A percentile compares a stretch with the other conserved stretches of the same genome.
Conservation (phyloP, 2,797 vertebrate species). For the Leptatherina wallacei region DNA sequence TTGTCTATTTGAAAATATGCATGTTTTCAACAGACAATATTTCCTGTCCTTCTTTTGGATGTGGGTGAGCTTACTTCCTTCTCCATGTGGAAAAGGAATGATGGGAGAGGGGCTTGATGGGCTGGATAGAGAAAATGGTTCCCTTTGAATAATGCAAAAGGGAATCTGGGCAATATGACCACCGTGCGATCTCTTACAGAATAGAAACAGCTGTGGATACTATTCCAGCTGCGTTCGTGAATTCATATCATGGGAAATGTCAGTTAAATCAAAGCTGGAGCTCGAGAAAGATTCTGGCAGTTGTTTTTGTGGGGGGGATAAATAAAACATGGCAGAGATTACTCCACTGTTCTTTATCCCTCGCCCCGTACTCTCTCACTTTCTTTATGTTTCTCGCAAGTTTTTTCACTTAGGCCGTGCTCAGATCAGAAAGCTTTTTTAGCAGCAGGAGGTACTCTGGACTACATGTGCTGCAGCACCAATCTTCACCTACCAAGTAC, state of each 20-base stretch:
- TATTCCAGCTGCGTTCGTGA: conserved; percentile 40
- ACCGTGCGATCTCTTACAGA: conserved; percentile 53
- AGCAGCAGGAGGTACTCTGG: conserved; percentile 25
- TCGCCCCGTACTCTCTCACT: conserved; percentile 1
- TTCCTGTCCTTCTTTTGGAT: conserved; percentile 4
- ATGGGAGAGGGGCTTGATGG: conserved; percentile 32
- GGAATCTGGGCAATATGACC: conserved; percentile 64
- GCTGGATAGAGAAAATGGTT: conserved; percentile 55
- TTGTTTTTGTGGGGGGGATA: conserved; percentile 53
- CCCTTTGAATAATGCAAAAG: conserved; percentile 75
- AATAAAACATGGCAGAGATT: conserved; percentile 78
- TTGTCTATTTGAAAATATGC: conserved; percentile 1
- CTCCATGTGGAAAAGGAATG: conserved; percentile 31
- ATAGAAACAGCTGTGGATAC: conserved; percentile 56
- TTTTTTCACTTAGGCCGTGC: conserved; percentile 20
- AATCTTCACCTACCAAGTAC: neutral
- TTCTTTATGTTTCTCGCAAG: conserved; percentile 11
- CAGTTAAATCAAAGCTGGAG: conserved; percentile 72
- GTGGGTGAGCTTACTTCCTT: conserved; percentile 27
- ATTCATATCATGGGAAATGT: conserved; percentile 65
- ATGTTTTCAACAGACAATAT: neutral
- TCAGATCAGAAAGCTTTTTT: conserved; percentile 14
- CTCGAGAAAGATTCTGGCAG: conserved; percentile 54
- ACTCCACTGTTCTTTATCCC: conserved; percentile 68
- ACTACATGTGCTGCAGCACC: conserved; percentile 16